Conservation (phyloP, 2,888 invertebrate genomes). For the Drosophila rubida region DNA sequence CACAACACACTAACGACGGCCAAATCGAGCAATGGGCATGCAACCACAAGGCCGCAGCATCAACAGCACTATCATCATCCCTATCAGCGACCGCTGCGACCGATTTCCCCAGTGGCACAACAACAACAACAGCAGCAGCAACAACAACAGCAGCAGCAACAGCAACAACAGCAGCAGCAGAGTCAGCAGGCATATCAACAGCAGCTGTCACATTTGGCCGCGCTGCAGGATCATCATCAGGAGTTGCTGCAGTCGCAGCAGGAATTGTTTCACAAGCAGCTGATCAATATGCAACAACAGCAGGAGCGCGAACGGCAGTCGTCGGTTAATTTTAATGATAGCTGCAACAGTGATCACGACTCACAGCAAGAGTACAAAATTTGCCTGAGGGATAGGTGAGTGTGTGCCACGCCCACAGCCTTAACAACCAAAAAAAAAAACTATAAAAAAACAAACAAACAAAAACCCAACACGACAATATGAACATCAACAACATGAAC, state of each 20-base stretch:
- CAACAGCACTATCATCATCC: constrained; percentile 67
- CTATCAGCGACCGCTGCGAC: constrained; percentile 65
- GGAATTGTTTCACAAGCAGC: constrained; percentile 79
- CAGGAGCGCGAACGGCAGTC: constrained; percentile 44
- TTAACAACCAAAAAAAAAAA: neutral
- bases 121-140: constrained; percentile 42
- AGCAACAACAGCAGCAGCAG: constrained; percentile 38
- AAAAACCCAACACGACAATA: neutral
- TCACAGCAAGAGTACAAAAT: constrained; percentile 82
- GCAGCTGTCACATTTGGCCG: constrained; percentile 62
- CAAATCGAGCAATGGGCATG: constrained; percentile 44
- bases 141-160: constrained; percentile 34
- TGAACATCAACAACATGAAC: neutral
- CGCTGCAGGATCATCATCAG: constrained; percentile 70
- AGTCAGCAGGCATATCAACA: constrained; percentile 67
- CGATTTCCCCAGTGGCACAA: constrained; percentile 47
- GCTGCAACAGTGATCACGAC: constrained; percentile 68
- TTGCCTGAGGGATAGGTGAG: constrained; percentile 85
- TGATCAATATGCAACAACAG: constrained; percentile 71
- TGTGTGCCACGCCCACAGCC: constrained; percentile 67
- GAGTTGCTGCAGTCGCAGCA: constrained; percentile 74
- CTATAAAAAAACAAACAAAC: neutral
- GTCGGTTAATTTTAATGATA: constrained; percentile 60
- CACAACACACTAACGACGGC: constrained; percentile 74
- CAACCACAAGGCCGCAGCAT: constrained; percentile 29